A percentile compares a stretch with the other conserved stretches of the same genome.
Conservation (phyloP, 1,140 invertebrate genomes). For the Intoshia linei region DNA sequence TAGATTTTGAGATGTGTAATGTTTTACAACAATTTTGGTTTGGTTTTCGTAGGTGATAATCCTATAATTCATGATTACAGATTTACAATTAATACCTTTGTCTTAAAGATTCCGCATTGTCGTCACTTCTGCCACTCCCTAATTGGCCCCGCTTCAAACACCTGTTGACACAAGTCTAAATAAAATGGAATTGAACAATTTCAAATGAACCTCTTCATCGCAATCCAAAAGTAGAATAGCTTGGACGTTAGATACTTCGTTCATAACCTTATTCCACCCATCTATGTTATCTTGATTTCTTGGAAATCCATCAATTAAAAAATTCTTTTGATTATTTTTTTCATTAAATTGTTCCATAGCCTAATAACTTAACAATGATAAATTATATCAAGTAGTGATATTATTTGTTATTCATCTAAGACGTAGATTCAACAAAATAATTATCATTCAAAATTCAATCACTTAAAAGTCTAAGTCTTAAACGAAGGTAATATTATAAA, state of each 20-base stretch:
- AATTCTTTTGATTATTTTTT: constrained; percentile 26
- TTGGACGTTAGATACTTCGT: constrained; percentile 42
- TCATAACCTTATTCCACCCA: constrained; percentile 60
- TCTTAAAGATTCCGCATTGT: constrained; percentile 56
- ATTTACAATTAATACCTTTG: constrained; percentile 30
- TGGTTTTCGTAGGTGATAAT: constrained; percentile 56
- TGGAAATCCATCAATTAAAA: constrained; percentile 90
- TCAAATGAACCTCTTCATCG: constrained; percentile 31
- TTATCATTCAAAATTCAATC: not conserved
- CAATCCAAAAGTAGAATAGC: constrained; percentile 81
- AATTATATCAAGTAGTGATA: not conserved
- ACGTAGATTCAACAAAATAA: too few relatives aligned
- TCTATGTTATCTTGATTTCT: constrained; percentile 76
- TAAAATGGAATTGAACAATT: constrained; percentile 2
- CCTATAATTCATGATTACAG: constrained; percentile 9
- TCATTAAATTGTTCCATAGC: constrained; percentile 40
- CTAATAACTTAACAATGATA: constrained; percentile 10
- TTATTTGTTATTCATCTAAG: too few relatives aligned
- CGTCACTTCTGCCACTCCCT: constrained; percentile 63
- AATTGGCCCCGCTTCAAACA: constrained; percentile 49
- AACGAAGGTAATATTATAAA: not conserved
- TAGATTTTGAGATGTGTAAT: constrained; percentile 37
- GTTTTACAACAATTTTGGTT: constrained; percentile 62
- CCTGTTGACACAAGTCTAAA: constrained; percentile 36
- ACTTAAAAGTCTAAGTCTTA: not conserved